These are phyloP conservation scores for Collichthys lucidus DNA, from an alignment of 2,113 vertebrate genomes.

Conservation along the genomic window DNA sequence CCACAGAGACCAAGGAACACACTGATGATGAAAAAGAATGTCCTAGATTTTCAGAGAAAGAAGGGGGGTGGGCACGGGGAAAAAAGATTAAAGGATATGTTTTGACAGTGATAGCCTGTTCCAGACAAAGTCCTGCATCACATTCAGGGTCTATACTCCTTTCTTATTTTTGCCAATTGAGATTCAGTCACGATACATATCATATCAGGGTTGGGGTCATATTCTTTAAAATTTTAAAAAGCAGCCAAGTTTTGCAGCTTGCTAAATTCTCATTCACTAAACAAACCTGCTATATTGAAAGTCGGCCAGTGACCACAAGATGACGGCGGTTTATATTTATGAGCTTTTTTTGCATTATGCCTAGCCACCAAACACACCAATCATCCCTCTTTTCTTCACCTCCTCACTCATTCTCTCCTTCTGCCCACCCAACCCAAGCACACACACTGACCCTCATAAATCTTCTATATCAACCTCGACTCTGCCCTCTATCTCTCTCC, in stretches of 20 bases:
- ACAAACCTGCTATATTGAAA: not conserved
- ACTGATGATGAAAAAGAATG: conserved; percentile 77
- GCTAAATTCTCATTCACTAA: not conserved
- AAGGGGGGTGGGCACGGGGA: conserved; percentile 53
- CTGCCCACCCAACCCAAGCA: not conserved
- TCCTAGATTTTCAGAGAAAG: conserved; percentile 78
- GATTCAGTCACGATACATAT: not conserved
- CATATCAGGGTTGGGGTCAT: not conserved
- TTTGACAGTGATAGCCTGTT: conserved; percentile 70
- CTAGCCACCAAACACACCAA: not conserved
- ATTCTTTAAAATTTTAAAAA: conserved; percentile 12
- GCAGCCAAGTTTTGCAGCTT: not conserved
- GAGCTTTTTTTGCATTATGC: not conserved
- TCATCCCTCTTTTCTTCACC: not conserved
- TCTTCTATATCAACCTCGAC: conserved; percentile 37
- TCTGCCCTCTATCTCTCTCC: conserved; percentile 48
- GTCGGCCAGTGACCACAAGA: not conserved
- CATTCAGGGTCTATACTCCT: conserved; percentile 31
- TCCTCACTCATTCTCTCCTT: not conserved
- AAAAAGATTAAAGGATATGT: conserved; percentile 75
- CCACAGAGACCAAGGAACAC: conserved; percentile 69
- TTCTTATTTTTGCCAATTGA: conserved; percentile 25
- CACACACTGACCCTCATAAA: conserved; percentile 43
- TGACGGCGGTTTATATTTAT: conserved; percentile 4
- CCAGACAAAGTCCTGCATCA: conserved; percentile 58